Percentiles rank a stretch among this genome's conserved stretches.
Conservation (phyloP, 2,888 invertebrate genomes). For the Lampropteryx suffumata region DNA sequence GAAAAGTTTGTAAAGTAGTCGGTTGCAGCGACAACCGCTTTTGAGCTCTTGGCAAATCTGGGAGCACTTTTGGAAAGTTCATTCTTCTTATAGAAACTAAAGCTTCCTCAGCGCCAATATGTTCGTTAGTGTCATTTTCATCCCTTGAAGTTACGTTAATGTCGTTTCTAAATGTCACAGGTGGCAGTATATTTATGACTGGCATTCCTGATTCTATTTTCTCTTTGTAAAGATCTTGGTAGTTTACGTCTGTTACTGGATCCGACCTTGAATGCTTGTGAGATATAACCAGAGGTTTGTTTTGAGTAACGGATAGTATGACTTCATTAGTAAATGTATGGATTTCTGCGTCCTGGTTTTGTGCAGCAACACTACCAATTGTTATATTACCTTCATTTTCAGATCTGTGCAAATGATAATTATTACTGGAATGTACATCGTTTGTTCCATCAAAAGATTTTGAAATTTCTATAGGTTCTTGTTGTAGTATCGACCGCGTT, state of each 20-base stretch:
- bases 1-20: constrained; percentile 67
- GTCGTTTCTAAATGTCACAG: constrained; percentile 79
- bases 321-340: constrained; percentile 68
- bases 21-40: constrained; percentile 87
- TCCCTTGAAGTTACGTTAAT: constrained; percentile 90
- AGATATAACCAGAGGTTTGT: constrained; percentile 76
- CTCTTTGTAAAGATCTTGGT: constrained; percentile 63
- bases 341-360: constrained; percentile 38
- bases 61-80: constrained; percentile 93
- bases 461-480: constrained; percentile 89
- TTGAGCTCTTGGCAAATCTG: constrained; percentile 86
- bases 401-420: constrained; percentile 60
- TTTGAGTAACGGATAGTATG: constrained; percentile 58
- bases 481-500: constrained; percentile 87
- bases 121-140: constrained; percentile 62
- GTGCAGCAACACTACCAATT: constrained; percentile 25
- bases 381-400: constrained; percentile 71
- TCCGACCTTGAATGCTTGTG: constrained; percentile 87
- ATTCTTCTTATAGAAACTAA: constrained; percentile 88
- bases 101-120: constrained; percentile 87
- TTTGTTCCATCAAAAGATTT: constrained; percentile 83
- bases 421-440: constrained; percentile 58
- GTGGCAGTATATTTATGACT: constrained; percentile 65
- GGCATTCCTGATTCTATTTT: constrained; percentile 52
- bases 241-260: constrained; percentile 84